These are phyloP conservation scores for Teleiodes luculella DNA, from an alignment of 2,888 invertebrate species.

Conservation along the genomic window DNA sequence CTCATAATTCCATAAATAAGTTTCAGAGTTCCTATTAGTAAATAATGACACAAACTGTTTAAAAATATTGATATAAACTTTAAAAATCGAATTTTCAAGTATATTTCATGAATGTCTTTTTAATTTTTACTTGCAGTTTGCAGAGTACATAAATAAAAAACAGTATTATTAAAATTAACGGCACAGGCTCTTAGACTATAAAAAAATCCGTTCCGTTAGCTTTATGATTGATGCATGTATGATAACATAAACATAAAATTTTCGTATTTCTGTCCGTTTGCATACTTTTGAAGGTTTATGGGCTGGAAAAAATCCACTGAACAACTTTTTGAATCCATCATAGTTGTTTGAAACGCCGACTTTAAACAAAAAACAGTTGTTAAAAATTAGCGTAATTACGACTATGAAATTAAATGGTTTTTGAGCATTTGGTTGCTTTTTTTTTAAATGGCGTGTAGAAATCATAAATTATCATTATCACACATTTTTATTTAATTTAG, in stretches of 20 bases:
- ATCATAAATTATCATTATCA: background rate
- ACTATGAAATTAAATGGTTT: background rate
- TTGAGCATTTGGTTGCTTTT: background rate
- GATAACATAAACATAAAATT: slow-evolving; percentile 27
- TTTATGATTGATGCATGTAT: slow-evolving; percentile 38
- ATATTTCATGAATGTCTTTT: too few relatives aligned
- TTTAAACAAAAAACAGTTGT: background rate
- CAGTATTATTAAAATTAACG: too few relatives aligned
- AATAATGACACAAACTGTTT: too few relatives aligned
- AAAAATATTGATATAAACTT: too few relatives aligned
- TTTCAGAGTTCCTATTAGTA: too few relatives aligned
- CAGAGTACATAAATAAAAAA: too few relatives aligned
- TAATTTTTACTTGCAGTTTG: too few relatives aligned
- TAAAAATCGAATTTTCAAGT: too few relatives aligned
- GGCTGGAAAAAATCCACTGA: background rate
- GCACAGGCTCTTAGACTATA: background rate
- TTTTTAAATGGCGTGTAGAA: background rate
- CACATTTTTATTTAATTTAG: background rate
- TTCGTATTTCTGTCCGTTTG: background rate
- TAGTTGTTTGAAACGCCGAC: background rate
- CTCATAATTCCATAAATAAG: too few relatives aligned
- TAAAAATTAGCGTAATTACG: background rate
- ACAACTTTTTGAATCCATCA: background rate
- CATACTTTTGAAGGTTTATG: background rate
- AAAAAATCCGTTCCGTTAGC: background rate